These are phyloP conservation scores for Rafetus swinhoei DNA, from an alignment of 2,113 vertebrate genomes.

Conservation along the genomic window DNA sequence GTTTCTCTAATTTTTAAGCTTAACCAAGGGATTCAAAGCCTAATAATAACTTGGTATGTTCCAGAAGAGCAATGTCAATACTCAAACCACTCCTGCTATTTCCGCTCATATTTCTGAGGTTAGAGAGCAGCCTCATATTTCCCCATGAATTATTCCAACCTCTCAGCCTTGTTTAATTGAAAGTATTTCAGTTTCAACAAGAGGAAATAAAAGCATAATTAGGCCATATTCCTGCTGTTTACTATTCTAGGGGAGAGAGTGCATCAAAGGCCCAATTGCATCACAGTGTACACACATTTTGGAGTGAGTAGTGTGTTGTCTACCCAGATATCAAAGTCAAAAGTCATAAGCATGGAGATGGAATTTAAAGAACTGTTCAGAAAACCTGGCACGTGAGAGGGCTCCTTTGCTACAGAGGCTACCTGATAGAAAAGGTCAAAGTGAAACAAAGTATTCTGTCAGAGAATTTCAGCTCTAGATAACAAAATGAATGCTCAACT, in stretches of 20 bases:
- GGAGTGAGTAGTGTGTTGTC: not conserved
- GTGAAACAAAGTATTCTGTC: not conserved
- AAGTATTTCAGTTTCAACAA: not conserved
- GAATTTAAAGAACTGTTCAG: not conserved
- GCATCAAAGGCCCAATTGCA: not conserved
- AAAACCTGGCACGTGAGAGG: not conserved
- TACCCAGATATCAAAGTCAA: not conserved
- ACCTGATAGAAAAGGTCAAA: not conserved
- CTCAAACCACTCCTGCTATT: not conserved
- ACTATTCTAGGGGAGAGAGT: not conserved
- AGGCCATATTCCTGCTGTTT: not conserved
- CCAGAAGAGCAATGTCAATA: not conserved
- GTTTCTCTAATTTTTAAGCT: not conserved
- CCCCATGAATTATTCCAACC: not conserved
- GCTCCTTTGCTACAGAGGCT: not conserved
- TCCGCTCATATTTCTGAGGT: not conserved
- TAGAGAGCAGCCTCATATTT: not conserved
- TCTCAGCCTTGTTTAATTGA: not conserved
- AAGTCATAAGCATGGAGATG: not conserved
- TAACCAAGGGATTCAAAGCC: not conserved
- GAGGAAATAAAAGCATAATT: not conserved
- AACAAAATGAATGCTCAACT: not conserved
- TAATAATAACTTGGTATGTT: not conserved
- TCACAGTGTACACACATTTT: not conserved
- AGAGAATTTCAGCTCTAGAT: not conserved